phyloP scores from a whole-genome alignment of 2,113 vertebrate genomes.

The Ophiodon elongatus region DNA sequence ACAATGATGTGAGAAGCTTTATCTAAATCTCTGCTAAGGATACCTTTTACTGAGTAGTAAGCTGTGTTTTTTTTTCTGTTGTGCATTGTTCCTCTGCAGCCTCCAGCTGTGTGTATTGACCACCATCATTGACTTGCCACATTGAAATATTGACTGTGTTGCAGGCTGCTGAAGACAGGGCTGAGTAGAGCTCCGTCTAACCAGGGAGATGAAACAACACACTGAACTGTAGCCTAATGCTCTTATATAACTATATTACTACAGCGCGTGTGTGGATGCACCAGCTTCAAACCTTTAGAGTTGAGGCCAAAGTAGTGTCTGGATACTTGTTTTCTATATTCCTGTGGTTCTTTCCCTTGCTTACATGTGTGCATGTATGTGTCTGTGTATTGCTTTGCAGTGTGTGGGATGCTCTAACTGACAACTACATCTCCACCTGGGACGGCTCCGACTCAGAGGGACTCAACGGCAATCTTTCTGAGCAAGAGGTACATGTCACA shows the following conservation, averaged over 20 bases:
- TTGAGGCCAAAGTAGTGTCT: neutral
- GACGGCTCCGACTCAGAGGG: slow-evolving; percentile 86
- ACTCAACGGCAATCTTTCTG: slow-evolving; percentile 91
- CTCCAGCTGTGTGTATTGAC: slow-evolving; percentile 30
- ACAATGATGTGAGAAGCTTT: slow-evolving; percentile 74
- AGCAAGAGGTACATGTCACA: slow-evolving; percentile 86
- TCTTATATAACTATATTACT: slow-evolving; percentile 38
- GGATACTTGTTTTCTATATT: neutral
- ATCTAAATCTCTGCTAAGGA: slow-evolving; percentile 55
- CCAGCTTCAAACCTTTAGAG: slow-evolving; percentile 20
- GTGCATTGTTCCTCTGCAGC: slow-evolving; percentile 53
- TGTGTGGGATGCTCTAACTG: slow-evolving; percentile 95
- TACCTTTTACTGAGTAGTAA: slow-evolving; percentile 48
- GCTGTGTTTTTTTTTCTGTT: slow-evolving; percentile 44
- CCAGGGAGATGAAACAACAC: slow-evolving; percentile 29
- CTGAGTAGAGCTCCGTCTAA: slow-evolving; percentile 3
- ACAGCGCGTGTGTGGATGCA: neutral
- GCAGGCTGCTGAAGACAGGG: slow-evolving; percentile 21
- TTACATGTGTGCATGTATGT: slow-evolving; percentile 21
- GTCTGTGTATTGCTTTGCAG: slow-evolving; percentile 77
- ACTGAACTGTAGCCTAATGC: slow-evolving; percentile 10
- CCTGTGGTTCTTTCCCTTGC: neutral
- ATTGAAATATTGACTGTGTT: slow-evolving; percentile 47
- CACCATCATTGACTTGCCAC: slow-evolving; percentile 24
- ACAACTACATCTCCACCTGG: slow-evolving; percentile 94